Percentiles rank a stretch among this genome's conserved stretches.
Conservation (phyloP, 2,888 invertebrate species). For the Sesia bembeciformis region DNA sequence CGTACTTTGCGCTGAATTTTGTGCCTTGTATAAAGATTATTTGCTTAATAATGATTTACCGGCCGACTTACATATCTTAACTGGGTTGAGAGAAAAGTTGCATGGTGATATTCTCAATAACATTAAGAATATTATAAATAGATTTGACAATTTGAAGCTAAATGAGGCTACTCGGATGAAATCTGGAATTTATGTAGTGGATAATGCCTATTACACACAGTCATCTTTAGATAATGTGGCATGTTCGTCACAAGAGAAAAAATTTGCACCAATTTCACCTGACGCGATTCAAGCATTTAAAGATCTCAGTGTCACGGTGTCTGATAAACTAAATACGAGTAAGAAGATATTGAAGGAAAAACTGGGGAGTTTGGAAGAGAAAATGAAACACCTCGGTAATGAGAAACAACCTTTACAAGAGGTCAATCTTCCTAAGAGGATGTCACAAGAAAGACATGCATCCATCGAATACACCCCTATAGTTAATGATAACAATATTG, state of each 20-base stretch:
- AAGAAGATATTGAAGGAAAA: slow-evolving; percentile 72
- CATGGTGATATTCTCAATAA: slow-evolving; percentile 47
- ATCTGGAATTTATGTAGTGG: slow-evolving; percentile 74
- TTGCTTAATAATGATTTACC: slow-evolving; percentile 62
- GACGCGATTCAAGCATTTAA: slow-evolving; percentile 68
- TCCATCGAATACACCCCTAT: slow-evolving; percentile 19
- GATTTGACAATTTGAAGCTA: slow-evolving; percentile 44
- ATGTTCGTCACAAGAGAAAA: slow-evolving; percentile 29
- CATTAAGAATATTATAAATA: slow-evolving; percentile 47
- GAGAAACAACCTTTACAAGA: slow-evolving; percentile 32
- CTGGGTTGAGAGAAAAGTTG: slow-evolving; percentile 67
- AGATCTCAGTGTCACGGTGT: slow-evolving; percentile 62
- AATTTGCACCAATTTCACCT: slow-evolving; percentile 43
- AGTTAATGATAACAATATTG: slow-evolving; percentile 40
- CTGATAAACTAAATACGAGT: slow-evolving; percentile 66
- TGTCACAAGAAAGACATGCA: slow-evolving; percentile 24
- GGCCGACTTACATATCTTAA: slow-evolving; percentile 67
- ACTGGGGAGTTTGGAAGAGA: slow-evolving; percentile 68
- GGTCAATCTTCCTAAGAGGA: slow-evolving; percentile 23
- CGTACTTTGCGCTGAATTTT: slow-evolving; percentile 74
- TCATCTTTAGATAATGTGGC: slow-evolving; percentile 28
- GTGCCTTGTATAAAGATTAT: slow-evolving; percentile 68
- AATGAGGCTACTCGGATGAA: slow-evolving; percentile 59
- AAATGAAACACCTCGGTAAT: slow-evolving; percentile 53
- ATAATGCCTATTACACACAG: slow-evolving; percentile 55